A percentile compares a stretch with the other conserved stretches of the same genome.
Conservation (phyloP, 2,888 invertebrate genomes). For the Tetheella fluctuosa region DNA sequence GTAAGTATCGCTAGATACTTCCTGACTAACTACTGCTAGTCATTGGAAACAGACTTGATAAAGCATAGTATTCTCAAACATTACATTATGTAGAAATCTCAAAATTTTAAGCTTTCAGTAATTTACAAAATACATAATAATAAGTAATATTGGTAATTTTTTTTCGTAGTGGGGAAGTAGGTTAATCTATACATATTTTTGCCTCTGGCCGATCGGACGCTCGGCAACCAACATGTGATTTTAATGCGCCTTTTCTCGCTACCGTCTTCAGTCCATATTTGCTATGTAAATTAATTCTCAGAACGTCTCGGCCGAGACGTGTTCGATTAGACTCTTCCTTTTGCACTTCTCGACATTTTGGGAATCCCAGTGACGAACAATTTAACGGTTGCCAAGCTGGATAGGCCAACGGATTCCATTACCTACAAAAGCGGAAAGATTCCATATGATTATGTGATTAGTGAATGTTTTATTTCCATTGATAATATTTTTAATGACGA, state of each 20-base stretch:
- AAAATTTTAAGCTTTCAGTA: too few relatives aligned
- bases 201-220: neutral
- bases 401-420: neutral
- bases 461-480: too few relatives aligned
- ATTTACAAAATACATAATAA: neutral
- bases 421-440: neutral
- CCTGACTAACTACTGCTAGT: too few relatives aligned
- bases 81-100: too few relatives aligned
- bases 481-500: too few relatives aligned
- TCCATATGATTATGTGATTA: too few relatives aligned
- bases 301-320: constrained; percentile 59
- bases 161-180: neutral
- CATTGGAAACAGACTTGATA: too few relatives aligned
- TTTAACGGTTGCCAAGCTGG: neutral
- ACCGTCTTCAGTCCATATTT: constrained; percentile 44
- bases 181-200: neutral
- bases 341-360: constrained; percentile 57
- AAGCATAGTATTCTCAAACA: too few relatives aligned
- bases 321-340: constrained; percentile 54
- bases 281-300: constrained; percentile 73
- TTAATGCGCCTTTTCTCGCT: constrained; percentile 20
- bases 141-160: neutral
- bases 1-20: too few relatives aligned
- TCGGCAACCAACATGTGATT: neutral
- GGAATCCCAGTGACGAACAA: constrained; percentile 52